Evolutionary conservation across 2,888 invertebrate genomes (phyloP).

Genomic region (Oligia strigilis): DNA sequence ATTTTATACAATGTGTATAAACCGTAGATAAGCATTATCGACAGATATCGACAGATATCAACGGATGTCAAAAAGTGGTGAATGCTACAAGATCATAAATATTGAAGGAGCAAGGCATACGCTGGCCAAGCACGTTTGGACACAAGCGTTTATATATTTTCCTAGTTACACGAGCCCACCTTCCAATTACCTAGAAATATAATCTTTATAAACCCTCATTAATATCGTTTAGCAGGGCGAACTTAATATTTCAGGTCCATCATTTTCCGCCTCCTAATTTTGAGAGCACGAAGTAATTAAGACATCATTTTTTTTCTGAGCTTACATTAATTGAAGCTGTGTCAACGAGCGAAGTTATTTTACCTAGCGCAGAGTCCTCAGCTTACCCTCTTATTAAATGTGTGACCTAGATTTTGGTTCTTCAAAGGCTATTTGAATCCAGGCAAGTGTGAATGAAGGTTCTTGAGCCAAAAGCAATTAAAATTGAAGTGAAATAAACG

Average conservation of each 20-base stretch:
- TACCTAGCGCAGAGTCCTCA: conserved; percentile 23
- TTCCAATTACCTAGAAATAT: conserved; percentile 9
- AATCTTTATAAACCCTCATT: conserved; percentile 31
- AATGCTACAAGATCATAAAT: not conserved
- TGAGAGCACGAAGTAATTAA: conserved; percentile 44
- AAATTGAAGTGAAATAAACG: conserved; percentile 21
- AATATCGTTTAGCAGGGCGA: conserved; percentile 31
- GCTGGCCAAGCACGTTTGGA: not conserved
- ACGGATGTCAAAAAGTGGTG: not conserved
- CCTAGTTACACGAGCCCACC: not conserved
- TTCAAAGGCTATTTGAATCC: conserved; percentile 19
- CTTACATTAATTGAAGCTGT: conserved; percentile 39
- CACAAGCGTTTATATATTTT: not conserved
- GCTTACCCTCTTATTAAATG: conserved; percentile 26
- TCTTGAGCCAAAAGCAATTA: conserved; percentile 46
- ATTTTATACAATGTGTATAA: not conserved
- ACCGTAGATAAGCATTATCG: not conserved
- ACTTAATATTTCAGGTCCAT: conserved; percentile 42
- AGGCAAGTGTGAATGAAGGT: conserved; percentile 26
- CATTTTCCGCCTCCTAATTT: conserved; percentile 31
- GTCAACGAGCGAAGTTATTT: conserved; percentile 42
- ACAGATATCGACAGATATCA: not conserved
- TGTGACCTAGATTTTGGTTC: conserved; percentile 44
- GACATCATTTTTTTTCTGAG: conserved; percentile 33
- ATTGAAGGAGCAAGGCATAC: not conserved